Conservation (phyloP, 2,797 vertebrate genomes). For the Semaprochilodus insignis region DNA sequence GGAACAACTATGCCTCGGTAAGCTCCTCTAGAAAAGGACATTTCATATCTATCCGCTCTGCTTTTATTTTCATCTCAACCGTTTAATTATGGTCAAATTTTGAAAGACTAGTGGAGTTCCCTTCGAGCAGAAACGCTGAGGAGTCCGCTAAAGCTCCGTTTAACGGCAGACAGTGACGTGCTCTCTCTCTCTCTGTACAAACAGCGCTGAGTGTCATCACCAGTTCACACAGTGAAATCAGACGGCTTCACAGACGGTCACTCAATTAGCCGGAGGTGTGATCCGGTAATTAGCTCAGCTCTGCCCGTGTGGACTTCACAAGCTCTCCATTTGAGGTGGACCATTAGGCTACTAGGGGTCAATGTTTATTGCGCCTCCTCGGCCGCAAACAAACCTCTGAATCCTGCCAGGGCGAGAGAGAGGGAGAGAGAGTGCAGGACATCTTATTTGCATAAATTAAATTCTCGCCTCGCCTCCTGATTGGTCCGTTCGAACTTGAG, state of each 20-base stretch:
- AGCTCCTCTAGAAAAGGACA: too few relatives aligned
- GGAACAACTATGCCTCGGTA: too few relatives aligned
- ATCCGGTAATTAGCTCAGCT: constrained; percentile 41
- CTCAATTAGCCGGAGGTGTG: constrained; percentile 69
- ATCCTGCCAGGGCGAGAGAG: not conserved
- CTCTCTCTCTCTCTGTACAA: too few relatives aligned
- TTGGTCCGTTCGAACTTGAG: constrained; percentile 54
- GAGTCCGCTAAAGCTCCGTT: too few relatives aligned
- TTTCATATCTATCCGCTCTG: too few relatives aligned
- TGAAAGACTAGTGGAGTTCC: too few relatives aligned
- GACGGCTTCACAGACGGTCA: constrained; percentile 58
- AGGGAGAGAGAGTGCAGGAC: not conserved
- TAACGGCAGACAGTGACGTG: too few relatives aligned
- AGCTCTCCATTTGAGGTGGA: constrained; percentile 30
- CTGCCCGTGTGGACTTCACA: constrained; percentile 17
- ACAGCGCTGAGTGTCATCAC: not conserved
- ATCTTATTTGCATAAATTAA: constrained; percentile 44
- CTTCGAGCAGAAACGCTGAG: too few relatives aligned
- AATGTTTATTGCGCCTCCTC: constrained; percentile 65
- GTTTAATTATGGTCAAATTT: too few relatives aligned
- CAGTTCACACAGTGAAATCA: constrained; percentile 13
- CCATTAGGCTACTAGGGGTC: constrained; percentile 29
- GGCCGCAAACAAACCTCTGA: constrained; percentile 23
- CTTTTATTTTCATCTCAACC: too few relatives aligned
- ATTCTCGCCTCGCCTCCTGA: constrained; percentile 36